Evolutionary conservation across 2,888 invertebrate species (phyloP).

Genomic region (Synanthedon tipuliformis): DNA sequence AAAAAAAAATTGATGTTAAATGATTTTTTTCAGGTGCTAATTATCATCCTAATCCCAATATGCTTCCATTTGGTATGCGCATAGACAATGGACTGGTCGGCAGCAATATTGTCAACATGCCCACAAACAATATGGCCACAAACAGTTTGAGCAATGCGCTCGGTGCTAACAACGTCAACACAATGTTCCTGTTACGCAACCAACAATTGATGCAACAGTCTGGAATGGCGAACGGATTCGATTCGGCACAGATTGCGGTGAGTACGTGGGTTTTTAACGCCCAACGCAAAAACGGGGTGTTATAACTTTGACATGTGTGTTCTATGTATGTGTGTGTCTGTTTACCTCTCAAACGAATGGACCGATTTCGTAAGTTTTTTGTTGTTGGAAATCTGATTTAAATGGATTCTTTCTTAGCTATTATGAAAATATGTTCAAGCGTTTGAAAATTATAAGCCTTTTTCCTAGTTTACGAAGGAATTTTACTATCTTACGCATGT

Average conservation of each 20-base stretch:
- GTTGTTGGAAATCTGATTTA: too few relatives aligned
- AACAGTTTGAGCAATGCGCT: background rate
- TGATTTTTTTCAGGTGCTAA: constrained; percentile 51
- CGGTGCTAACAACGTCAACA: background rate
- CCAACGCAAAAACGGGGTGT: too few relatives aligned
- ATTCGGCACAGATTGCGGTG: constrained; percentile 41
- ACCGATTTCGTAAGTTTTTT: too few relatives aligned
- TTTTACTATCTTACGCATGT: too few relatives aligned
- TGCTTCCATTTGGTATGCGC: constrained; percentile 66
- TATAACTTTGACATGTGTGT: too few relatives aligned
- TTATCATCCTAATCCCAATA: constrained; percentile 59
- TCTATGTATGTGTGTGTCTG: too few relatives aligned
- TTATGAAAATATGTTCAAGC: too few relatives aligned
- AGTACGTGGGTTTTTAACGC: constrained; percentile 14
- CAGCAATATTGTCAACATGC: constrained; percentile 11
- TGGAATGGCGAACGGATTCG: constrained; percentile 50
- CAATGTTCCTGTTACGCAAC: constrained; percentile 24
- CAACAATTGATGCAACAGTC: constrained; percentile 33
- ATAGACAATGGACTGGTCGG: constrained; percentile 39
- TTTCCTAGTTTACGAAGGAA: too few relatives aligned
- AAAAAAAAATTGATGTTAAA: too few relatives aligned
- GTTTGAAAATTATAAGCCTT: too few relatives aligned
- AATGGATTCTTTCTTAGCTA: too few relatives aligned
- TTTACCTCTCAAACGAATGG: too few relatives aligned
- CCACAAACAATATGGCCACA: constrained; percentile 7